Percentiles rank a stretch among this genome's conserved stretches.
phyloP scores from a whole-genome alignment of 1,140 invertebrate genomes.

The Semibalanus balanoides region DNA sequence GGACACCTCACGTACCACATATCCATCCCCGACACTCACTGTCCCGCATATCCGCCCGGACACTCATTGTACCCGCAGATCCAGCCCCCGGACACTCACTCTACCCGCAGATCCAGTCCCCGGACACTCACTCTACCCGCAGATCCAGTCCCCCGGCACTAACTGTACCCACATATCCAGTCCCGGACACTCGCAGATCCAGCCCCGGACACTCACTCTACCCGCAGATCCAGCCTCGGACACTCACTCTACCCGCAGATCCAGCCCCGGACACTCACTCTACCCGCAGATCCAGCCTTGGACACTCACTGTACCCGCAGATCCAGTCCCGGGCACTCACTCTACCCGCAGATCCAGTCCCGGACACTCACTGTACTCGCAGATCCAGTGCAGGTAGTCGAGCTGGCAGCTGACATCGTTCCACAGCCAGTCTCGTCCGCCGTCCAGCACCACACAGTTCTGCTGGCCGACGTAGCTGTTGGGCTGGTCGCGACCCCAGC shows the following conservation, averaged over 20 bases:
- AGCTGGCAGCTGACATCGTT: conserved; percentile 89
- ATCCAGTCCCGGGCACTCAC: conserved; percentile 32
- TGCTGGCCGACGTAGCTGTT: conserved; percentile 92
- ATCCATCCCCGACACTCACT: too few species aligned
- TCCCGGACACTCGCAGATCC: too few species aligned
- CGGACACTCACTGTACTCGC: conserved; percentile 49
- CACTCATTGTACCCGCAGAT: too few species aligned
- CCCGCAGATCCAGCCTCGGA: conserved; percentile 50
- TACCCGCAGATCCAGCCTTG: conserved; percentile 55
- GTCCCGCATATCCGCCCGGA: too few species aligned
- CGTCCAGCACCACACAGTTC: conserved; percentile 81
- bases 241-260: conserved; percentile 58
- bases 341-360: not conserved
- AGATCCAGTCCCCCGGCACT: too few species aligned
- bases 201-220: conserved; percentile 39
- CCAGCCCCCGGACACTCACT: too few species aligned
- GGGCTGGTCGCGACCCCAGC: conserved; percentile 84
- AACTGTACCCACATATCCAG: too few species aligned
- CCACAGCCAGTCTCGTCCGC: conserved; percentile 75
- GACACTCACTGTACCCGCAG: conserved; percentile 49
- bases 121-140: too few species aligned
- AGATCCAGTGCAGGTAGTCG: conserved; percentile 83
- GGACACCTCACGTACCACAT: too few species aligned
- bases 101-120: too few species aligned
- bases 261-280: conserved; percentile 78